Evolutionary conservation across 2,888 invertebrate species (phyloP).

Genomic region (Melipona bicolor): DNA sequence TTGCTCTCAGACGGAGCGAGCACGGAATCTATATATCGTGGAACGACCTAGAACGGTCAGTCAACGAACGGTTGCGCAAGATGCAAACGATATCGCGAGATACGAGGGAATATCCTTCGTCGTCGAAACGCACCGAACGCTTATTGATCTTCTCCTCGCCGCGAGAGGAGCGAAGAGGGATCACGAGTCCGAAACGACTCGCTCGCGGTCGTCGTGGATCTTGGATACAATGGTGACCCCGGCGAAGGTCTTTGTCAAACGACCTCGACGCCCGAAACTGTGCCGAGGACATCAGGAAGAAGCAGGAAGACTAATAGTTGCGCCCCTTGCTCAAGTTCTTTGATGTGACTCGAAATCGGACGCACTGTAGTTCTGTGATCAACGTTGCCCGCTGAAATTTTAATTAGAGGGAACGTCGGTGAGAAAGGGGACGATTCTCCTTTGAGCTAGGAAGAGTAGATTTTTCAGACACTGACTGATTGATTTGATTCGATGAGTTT

Average conservation of each 20-base stretch:
- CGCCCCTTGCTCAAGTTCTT: conserved; percentile 34
- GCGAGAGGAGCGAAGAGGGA: conserved; percentile 30
- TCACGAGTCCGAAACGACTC: conserved; percentile 50
- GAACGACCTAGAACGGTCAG: conserved; percentile 12
- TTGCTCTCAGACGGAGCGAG: not conserved
- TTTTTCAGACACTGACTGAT: too few species aligned
- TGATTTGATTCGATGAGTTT: not conserved
- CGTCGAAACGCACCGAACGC: conserved; percentile 76
- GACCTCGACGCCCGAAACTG: conserved; percentile 51
- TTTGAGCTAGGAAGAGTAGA: not conserved
- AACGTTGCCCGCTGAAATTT: not conserved
- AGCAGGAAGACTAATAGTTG: conserved; percentile 38
- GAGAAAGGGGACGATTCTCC: not conserved
- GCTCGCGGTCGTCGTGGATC: conserved; percentile 45
- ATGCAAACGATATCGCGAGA: conserved; percentile 23
- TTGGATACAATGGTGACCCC: conserved; percentile 39
- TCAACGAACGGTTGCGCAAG: conserved; percentile 22
- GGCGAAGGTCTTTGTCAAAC: conserved; percentile 52
- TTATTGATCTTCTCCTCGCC: conserved; percentile 77
- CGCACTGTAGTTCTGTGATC: not conserved
- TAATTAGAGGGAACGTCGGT: not conserved
- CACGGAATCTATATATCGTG: not conserved
- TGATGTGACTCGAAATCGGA: conserved; percentile 10
- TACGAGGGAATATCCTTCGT: conserved; percentile 59
- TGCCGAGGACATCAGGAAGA: conserved; percentile 58